Conservation (phyloP, 2,888 invertebrate species). For the Dryomyza anilis region DNA sequence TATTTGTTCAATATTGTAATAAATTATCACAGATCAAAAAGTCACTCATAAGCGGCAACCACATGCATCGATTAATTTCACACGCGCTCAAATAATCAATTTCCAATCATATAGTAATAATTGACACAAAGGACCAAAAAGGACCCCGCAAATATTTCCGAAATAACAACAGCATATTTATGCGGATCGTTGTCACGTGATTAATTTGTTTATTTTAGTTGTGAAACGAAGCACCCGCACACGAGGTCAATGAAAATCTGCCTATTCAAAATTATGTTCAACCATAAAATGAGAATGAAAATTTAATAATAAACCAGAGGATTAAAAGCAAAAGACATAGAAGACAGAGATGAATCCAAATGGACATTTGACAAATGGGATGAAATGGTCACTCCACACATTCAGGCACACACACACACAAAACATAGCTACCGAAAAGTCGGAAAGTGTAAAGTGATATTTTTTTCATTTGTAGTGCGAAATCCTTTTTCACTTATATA, state of each 20-base stretch:
- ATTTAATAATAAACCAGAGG: constrained; percentile 10
- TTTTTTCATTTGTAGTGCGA: constrained; percentile 30
- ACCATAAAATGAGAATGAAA: constrained; percentile 14
- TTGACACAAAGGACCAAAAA: constrained; percentile 2
- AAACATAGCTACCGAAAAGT: background rate
- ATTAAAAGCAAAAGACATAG: constrained; percentile 1
- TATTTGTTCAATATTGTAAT: background rate
- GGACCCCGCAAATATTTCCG: constrained; percentile 11
- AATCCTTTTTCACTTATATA: constrained; percentile 33
- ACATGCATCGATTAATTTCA: constrained; percentile 19
- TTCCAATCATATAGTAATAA: no score
- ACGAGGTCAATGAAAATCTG: no score
- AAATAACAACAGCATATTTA: background rate
- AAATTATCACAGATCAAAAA: constrained; percentile 14
- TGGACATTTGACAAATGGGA: background rate
- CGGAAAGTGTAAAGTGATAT: constrained; percentile 16
- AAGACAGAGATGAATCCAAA: background rate
- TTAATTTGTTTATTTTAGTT: constrained; percentile 17
- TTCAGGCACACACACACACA: background rate
- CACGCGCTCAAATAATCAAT: constrained; percentile 5
- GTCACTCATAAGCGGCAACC: background rate
- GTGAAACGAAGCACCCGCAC: constrained; percentile 8
- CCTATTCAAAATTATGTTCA: background rate
- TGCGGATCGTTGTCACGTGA: constrained; percentile 16
- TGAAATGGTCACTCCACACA: background rate